phyloP scores from a whole-genome alignment of 2,113 vertebrate species.

The Gulo gulo region DNA sequence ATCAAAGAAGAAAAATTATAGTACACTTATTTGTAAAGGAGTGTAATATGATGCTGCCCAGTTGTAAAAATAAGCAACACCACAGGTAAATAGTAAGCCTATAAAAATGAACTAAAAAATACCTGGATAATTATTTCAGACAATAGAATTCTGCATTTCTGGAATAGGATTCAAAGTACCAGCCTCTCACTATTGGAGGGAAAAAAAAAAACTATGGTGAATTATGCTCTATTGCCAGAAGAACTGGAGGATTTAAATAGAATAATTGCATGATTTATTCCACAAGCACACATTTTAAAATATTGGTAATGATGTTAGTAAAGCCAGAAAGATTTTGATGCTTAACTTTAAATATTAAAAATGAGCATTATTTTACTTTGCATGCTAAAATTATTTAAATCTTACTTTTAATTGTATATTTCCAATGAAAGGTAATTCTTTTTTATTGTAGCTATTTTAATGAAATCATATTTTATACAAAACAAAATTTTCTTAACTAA shows the following conservation, averaged over 20 bases:
- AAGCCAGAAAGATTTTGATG: not conserved
- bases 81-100: not conserved
- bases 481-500: not conserved
- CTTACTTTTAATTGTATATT: not conserved
- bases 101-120: not conserved
- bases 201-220: not conserved
- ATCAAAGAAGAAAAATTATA: not conserved
- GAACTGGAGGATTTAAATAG: not conserved
- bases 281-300: not conserved
- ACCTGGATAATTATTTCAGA: not conserved
- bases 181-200: accelerated
- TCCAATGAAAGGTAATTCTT: not conserved
- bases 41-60: not conserved
- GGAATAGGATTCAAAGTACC: accelerated
- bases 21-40: not conserved
- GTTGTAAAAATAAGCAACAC: not conserved
- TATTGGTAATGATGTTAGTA: not conserved
- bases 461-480: not conserved
- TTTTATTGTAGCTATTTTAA: not conserved
- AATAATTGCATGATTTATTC: not conserved
- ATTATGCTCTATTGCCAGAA: not conserved
- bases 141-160: not conserved
- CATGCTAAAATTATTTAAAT: not conserved
- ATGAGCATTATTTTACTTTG: not conserved
- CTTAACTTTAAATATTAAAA: not conserved